Conservation (phyloP, 2,888 invertebrate genomes). For the Cremastobaeus sp. region DNA sequence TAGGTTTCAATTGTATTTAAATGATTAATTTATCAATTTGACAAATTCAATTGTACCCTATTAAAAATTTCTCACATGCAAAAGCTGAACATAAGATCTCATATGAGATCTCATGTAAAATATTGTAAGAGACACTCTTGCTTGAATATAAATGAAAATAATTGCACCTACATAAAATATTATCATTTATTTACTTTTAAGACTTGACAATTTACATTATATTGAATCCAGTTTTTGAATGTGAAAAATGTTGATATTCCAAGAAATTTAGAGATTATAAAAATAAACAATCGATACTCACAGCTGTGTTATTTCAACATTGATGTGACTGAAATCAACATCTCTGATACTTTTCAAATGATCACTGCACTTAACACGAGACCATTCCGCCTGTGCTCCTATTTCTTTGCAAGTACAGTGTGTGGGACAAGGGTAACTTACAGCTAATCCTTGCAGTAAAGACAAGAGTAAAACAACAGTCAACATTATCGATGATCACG, state of each 20-base stretch:
- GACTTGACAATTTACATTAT: no score
- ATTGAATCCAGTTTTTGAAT: no score
- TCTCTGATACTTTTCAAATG: conserved; percentile 81
- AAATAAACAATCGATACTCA: conserved; percentile 79
- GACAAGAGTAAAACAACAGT: conserved; percentile 65
- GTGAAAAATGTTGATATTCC: background rate
- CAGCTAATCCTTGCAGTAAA: conserved; percentile 66
- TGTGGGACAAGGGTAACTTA: conserved; percentile 78
- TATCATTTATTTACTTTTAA: no score
- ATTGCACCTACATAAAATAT: no score
- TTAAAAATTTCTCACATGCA: no score
- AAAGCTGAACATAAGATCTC: no score
- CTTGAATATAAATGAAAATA: no score
- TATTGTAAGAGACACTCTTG: no score
- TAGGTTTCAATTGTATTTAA: background rate
- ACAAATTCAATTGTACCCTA: background rate
- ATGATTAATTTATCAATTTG: conserved; percentile 1
- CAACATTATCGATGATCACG: conserved; percentile 65
- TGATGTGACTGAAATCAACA: conserved; percentile 82
- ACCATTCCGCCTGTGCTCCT: conserved; percentile 80
- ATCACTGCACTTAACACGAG: conserved; percentile 83
- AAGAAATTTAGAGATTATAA: background rate
- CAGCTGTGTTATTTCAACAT: conserved; percentile 83
- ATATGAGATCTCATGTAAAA: no score
- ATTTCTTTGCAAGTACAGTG: conserved; percentile 81